A percentile compares a stretch with the other conserved stretches of the same genome.
phyloP scores from a whole-genome alignment of 2,113 vertebrate genomes.

The Ciconia maguari region DNA sequence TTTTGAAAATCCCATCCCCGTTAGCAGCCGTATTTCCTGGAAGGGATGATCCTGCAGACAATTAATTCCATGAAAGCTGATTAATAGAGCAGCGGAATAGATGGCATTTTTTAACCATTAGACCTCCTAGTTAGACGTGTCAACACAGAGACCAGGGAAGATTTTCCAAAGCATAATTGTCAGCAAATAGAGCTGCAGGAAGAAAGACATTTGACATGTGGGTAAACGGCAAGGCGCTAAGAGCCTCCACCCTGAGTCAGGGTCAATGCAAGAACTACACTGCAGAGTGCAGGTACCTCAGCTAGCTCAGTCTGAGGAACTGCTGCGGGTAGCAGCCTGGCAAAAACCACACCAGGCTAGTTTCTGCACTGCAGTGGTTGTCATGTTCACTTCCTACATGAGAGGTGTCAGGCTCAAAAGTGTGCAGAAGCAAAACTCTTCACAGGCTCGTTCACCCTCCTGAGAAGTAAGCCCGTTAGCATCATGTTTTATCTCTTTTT shows the following conservation, averaged over 20 bases:
- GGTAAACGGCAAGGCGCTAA: not conserved
- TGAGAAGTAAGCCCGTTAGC: not conserved
- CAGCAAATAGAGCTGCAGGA: not conserved
- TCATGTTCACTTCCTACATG: not conserved
- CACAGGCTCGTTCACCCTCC: not conserved
- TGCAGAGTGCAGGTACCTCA: not conserved
- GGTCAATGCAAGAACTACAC: not conserved
- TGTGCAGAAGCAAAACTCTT: not conserved
- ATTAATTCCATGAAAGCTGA: not conserved
- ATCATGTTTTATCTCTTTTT: not conserved
- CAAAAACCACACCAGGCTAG: not conserved
- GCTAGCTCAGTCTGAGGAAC: not conserved
- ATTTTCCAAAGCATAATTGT: not conserved
- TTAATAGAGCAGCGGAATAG: not conserved
- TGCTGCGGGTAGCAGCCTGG: not conserved
- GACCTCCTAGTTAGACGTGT: not conserved
- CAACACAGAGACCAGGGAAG: not conserved
- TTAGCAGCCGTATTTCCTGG: not conserved
- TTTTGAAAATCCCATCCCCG: not conserved
- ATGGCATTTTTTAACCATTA: not conserved
- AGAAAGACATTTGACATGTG: not conserved
- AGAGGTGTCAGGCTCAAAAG: not conserved
- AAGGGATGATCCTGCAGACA: not conserved
- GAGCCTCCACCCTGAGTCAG: not conserved
- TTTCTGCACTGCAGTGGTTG: not conserved